Base-by-base conservation (phyloP, 2,888 invertebrate genomes). In the Sinhomidia bicolor region DNA sequence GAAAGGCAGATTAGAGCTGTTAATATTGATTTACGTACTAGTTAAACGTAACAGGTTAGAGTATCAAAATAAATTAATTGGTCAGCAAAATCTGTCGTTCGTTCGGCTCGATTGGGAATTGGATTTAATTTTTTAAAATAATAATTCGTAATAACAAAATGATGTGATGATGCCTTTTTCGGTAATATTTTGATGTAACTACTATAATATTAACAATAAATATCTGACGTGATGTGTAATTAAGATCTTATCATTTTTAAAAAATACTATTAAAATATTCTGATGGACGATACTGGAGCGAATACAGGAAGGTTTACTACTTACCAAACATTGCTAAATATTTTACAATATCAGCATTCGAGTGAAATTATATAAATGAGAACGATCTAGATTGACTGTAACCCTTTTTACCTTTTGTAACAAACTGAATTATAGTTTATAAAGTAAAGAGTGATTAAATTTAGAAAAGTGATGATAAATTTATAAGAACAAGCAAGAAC, bases 1-100 rank as follows among this genome's bases (percentile, higher is more conserved):
- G 91, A 84, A 91, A 90, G 88, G 92, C 91, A 32, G 92, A 92
- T 78, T 92, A 78, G 26, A 65, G 17, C 14, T 29, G 23, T 44
- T 76, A 47, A 32, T 3, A 23, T 23, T 17, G 20, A 68, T 26
- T 81, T n/a, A n/a, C n/a, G n/a, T n/a, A n/a, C n/a, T n/a, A n/a
- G n/a, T n/a, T n/a, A n/a, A n/a, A n/a, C n/a, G n/a, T n/a, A n/a
- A n/a, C n/a, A n/a, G n/a, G n/a, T n/a, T n/a, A n/a, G n/a, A n/a
- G n/a, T n/a, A n/a, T n/a, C n/a, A n/a, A n/a, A n/a, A n/a, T n/a
- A n/a, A n/a, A n/a, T n/a, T n/a, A n/a, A n/a, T n/a, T n/a, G n/a
- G n/a, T n/a, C n/a, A n/a, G n/a, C n/a, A n/a, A n/a, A n/a, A n/a
- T n/a, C n/a, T n/a, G 29, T 68, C 47, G 51, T 74, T 51, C 36